Base-by-base conservation (phyloP, 2,888 invertebrate species). In the Noctuana brunneofusca region DNA sequence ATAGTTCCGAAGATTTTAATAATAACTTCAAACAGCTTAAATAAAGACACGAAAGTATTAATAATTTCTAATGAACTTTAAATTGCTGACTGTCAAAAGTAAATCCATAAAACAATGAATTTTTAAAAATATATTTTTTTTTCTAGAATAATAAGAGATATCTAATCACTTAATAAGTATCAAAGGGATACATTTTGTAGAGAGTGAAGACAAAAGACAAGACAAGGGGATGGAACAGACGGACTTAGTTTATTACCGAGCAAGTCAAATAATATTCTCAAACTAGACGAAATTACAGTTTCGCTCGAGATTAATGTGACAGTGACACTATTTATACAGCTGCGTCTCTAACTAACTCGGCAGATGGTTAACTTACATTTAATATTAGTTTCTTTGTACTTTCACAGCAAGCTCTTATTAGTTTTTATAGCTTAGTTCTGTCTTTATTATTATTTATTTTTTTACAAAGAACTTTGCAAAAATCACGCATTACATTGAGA, bases 211-310 rank as follows among this genome's bases (percentile, higher is more conserved):
- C 48, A 57, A 57, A 41, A 32, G 30, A 16, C 46, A 43, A 24
- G 58, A 3, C 20, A 43, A 2, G n/a, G 9, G 22, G 43, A 27
- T 12, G 54, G 35, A 54, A 24, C 24, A 60, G 35, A 11, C 18
- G 43, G 43, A 32, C 32, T 46, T 54, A 16, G 27, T 55, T 55
- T 55, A 55, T 55, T 62, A 55, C 38, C 16, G 27, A 38, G 38
- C 24, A 49, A 62, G 62, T 62, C 55, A 55, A 62, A 62, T 60
- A 60, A 48, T 54, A 60, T 55, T 62, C 55, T 49, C 38, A 8
- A 49, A 55, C 48, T 55, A 55, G 49, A 55, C 49, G 27, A 55
- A 49, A 62, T 62, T 62, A 41, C 55, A 49, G 49, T 35, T 49
- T 32, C 49, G 27, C 38, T 48, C 18, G 55, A 55, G 41, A 62